These are phyloP conservation scores for Plagiodera versicolora DNA, from an alignment of 2,888 invertebrate species.

Conservation along the genomic window DNA sequence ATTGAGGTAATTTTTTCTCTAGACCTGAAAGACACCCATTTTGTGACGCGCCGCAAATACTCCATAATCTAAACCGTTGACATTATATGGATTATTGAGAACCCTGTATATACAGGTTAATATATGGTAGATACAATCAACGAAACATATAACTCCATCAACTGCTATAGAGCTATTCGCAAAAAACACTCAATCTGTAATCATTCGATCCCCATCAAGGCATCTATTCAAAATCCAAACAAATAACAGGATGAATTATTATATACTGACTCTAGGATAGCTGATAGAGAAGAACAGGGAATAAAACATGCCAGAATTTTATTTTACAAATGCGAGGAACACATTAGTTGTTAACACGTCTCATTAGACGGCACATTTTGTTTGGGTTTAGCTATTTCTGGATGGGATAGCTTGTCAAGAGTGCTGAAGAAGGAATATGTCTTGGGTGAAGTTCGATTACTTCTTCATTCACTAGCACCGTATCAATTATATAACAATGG, in stretches of 20 bases:
- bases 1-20: no score
- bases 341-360: constrained; percentile 28
- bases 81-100: no score
- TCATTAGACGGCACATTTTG: constrained; percentile 30
- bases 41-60: no score
- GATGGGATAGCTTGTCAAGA: constrained; percentile 21
- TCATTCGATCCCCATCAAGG: background rate
- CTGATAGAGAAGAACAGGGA: background rate
- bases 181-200: background rate
- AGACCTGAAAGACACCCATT: no score
- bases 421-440: background rate
- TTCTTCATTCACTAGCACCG: background rate
- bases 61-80: no score
- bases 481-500: no score
- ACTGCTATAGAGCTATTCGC: background rate
- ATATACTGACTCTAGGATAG: background rate
- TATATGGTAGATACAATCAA: background rate
- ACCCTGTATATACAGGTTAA: no score
- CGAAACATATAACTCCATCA: background rate
- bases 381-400: constrained; percentile 28
- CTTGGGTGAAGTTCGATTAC: background rate
- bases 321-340: constrained; percentile 20
- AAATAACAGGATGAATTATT: background rate
- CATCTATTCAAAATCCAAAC: background rate
- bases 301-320: constrained; percentile 8